These are phyloP conservation scores for Rhopalosiphum nymphaeae DNA, from an alignment of 2,888 invertebrate genomes.

Conservation along the genomic window DNA sequence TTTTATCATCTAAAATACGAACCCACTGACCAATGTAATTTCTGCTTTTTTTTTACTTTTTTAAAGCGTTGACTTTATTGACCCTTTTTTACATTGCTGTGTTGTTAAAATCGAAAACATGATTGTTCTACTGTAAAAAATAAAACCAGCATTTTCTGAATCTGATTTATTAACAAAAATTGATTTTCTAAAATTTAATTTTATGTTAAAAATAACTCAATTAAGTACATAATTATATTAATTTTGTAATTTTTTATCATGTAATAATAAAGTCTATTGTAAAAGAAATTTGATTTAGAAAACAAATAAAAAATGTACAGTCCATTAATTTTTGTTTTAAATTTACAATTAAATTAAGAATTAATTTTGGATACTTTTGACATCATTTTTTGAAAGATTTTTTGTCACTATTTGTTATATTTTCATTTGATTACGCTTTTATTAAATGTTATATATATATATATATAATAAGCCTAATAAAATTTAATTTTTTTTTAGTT, in stretches of 20 bases:
- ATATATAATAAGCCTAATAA: neutral
- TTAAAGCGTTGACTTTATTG: neutral
- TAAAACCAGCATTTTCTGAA: neutral
- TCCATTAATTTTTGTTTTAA: neutral
- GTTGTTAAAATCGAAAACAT: neutral
- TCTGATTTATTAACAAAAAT: neutral
- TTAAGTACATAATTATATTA: neutral
- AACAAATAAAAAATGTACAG: neutral
- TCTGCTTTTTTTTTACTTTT: neutral
- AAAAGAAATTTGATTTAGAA: neutral
- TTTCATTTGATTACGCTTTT: neutral
- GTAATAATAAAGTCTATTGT: neutral
- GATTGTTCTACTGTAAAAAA: neutral
- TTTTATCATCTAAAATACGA: neutral
- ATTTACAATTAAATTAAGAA: neutral
- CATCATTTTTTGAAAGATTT: no score
- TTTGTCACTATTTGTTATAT: neutral
- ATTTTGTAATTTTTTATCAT: neutral
- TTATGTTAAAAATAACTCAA: neutral
- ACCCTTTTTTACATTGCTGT: neutral
- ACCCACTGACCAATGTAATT: neutral
- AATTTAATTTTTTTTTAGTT: neutral
- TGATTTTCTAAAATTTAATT: neutral
- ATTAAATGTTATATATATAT: neutral
- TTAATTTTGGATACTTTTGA: neutral